Conservation (phyloP, 2,113 vertebrate genomes). For the Ondatra zibethicus region DNA sequence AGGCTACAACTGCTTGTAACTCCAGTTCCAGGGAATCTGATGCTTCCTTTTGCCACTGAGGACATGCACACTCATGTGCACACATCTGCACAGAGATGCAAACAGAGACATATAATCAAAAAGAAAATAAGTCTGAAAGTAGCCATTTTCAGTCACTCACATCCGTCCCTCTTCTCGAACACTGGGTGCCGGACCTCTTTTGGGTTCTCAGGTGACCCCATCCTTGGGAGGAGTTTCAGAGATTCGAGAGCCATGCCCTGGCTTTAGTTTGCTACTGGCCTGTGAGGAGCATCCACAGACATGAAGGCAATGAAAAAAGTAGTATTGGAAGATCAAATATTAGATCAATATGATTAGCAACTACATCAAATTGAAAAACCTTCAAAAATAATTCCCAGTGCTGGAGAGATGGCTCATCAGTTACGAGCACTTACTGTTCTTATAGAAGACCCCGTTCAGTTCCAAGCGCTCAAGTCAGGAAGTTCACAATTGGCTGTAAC, state of each 20-base stretch:
- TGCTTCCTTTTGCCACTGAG: not conserved
- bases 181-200: not conserved
- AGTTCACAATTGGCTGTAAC: not conserved
- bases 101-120: not conserved
- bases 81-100: not conserved
- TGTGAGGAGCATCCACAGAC: not conserved
- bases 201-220: not conserved
- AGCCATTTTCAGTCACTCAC: not conserved
- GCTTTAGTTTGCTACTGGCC: not conserved
- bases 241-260: not conserved
- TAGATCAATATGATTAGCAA: not conserved
- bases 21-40: not conserved
- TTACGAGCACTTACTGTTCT: not conserved
- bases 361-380: constrained; percentile 16
- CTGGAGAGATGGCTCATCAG: too few species aligned
- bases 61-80: not conserved
- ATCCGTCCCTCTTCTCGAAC: too few species aligned
- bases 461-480: not conserved
- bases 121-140: too few species aligned
- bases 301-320: not conserved
- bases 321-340: constrained; percentile 5
- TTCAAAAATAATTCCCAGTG: not conserved
- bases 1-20: too few species aligned
- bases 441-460: not conserved
- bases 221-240: too few species aligned